Evolutionary conservation across 2,888 invertebrate species (phyloP).

Genomic region (Lycocerus yunnanus): DNA sequence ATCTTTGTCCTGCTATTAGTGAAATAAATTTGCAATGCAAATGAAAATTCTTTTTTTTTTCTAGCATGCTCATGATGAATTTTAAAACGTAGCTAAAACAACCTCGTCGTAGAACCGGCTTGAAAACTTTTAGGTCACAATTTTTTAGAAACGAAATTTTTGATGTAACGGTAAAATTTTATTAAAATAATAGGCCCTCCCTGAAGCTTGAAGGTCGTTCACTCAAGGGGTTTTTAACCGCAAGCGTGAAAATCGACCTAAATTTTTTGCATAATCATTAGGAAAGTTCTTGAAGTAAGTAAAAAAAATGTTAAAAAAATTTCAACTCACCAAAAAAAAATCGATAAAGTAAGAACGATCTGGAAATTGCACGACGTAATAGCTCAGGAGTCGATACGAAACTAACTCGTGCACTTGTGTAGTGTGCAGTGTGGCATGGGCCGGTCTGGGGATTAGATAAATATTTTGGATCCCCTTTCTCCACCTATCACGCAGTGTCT

Average conservation of each 20-base stretch:
- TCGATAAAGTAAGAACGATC: background rate
- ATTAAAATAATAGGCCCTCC: background rate
- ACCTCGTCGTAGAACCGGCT: background rate
- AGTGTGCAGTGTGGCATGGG: background rate
- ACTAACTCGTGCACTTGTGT: background rate
- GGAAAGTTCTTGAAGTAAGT: background rate
- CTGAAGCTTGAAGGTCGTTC: background rate
- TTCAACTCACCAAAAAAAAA: background rate
- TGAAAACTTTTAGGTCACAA: background rate
- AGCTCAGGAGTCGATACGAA: background rate
- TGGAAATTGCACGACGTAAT: background rate
- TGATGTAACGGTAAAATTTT: background rate
- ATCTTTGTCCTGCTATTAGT: background rate
- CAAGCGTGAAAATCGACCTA: background rate
- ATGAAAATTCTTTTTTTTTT: background rate
- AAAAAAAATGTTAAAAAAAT: background rate
- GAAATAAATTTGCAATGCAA: background rate
- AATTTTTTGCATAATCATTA: background rate
- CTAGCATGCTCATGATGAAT: background rate
- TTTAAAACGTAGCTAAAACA: background rate
- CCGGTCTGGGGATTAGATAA: background rate
- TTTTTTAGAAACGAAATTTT: background rate
- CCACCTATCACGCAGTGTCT: conserved; percentile 1
- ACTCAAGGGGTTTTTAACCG: background rate
- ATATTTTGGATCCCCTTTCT: background rate